Percentiles rank a stretch among this genome's conserved stretches.
Evolutionary conservation across 2,113 vertebrate species (phyloP).

Genomic region (Carassius carassius): DNA sequence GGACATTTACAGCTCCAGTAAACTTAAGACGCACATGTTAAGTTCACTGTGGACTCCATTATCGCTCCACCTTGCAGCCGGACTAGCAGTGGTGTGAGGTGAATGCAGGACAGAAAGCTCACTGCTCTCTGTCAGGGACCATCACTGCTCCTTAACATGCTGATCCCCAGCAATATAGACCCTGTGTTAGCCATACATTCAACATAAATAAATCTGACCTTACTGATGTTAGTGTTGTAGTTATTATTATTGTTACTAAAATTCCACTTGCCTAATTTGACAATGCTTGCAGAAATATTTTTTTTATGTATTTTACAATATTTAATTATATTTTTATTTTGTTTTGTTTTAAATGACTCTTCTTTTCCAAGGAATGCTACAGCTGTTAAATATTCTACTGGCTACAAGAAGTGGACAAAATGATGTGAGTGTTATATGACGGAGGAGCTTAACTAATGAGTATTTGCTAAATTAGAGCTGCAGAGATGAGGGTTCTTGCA

Average conservation of each 20-base stretch:
- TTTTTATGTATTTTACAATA: neutral
- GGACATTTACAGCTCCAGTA: neutral
- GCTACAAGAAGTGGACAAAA: neutral
- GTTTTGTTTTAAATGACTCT: neutral
- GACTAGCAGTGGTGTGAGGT: neutral
- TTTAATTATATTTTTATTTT: neutral
- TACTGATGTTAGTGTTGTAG: neutral
- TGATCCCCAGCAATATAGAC: neutral
- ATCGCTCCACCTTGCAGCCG: neutral
- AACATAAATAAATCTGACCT: neutral
- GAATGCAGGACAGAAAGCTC: conserved; percentile 14
- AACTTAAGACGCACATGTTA: neutral
- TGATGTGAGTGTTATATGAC: neutral
- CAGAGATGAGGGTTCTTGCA: conserved; percentile 2
- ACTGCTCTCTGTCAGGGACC: neutral
- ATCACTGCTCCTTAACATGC: neutral
- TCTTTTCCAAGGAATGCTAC: neutral
- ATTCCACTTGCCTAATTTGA: neutral
- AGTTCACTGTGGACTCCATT: neutral
- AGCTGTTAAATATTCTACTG: neutral
- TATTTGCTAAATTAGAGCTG: neutral
- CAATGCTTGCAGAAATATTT: neutral
- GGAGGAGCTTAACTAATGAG: neutral
- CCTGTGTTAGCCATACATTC: neutral
- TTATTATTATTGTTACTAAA: neutral